Evolutionary conservation across 2,797 vertebrate species (phyloP), one percentile per base, ranked within the genome.

Genomic region (Lithobates pipiens): DNA sequence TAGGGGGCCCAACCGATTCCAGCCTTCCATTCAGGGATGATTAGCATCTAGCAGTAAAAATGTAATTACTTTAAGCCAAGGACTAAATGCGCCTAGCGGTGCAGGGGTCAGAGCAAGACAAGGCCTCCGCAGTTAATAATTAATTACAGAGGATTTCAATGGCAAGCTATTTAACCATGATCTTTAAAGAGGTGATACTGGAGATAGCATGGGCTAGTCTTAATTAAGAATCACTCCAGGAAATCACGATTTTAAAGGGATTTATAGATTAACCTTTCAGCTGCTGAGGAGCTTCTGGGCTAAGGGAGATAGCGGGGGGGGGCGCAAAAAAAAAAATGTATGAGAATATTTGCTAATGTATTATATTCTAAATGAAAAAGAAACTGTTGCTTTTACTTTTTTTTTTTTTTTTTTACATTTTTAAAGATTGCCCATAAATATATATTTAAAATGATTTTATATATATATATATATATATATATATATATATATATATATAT

Each of bases 51-150:
- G 15, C 69, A 74, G 75, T 72, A 73, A 73, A 54, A 54, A 86
- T 90, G 91, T 94, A 94, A 93, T 95, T 93, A 91, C 88, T 90
- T 84, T 50, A 83, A 90, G 89, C 88, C 90, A 90, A 92, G 89
- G 84, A 91, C 91, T 91, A 92, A 92, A 91, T 88, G 89, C 42
- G 88, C 74, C 79, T 89, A 89, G 92, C 91, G 87, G 90, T 90
- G 88, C 90, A 69, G 91, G 93, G 88, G 89, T 89, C 91, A 90
- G 91, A 87, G 89, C 91, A 88, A 93, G 88, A 88, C 89, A 90
- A 89, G 79, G 90, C 90, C 93, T 92, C 91, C 90, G 86, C 92
- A 93, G 91, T 92, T 94, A 91, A 92, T 93, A 94, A 95, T 95
- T 94, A 94, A 95, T 94, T 94, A 94, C 89, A 76, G 90, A 85